Conservation (phyloP, 2,888 invertebrate species). For the Mamestra brassicae region DNA sequence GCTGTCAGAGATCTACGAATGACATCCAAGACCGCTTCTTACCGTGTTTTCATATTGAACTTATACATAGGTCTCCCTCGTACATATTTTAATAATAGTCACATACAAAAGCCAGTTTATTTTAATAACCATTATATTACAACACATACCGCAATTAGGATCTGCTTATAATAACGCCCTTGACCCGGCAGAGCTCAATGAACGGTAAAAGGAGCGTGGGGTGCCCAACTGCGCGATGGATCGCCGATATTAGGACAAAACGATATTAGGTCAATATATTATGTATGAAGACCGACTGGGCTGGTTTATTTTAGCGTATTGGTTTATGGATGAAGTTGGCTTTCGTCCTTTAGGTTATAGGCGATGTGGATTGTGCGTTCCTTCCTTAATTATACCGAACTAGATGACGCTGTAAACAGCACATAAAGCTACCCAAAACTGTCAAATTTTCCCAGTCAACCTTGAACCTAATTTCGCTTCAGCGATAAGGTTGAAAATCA, state of each 20-base stretch:
- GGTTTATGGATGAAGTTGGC: background rate
- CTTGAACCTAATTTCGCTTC: no score
- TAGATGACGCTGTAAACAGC: no score
- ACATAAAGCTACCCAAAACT: no score
- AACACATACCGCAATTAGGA: background rate
- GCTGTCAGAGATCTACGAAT: no score
- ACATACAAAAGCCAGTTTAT: background rate
- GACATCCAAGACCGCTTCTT: no score
- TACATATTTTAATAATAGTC: background rate
- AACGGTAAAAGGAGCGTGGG: conserved; percentile 22
- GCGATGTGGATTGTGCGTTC: no score
- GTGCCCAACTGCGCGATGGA: conserved; percentile 25
- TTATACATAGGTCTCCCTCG: no score
- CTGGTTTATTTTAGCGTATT: background rate
- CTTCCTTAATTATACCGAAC: no score
- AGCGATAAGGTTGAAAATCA: no score
- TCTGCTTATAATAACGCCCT: conserved; percentile 19
- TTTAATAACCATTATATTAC: background rate
- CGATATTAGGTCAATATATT: conserved; percentile 41
- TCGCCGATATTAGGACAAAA: conserved; percentile 34
- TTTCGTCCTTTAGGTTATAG: background rate
- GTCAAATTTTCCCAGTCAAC: no score
- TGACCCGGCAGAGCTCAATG: conserved; percentile 25
- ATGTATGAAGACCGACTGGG: conserved; percentile 6
- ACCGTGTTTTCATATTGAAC: background rate